Conservation (phyloP, 23 tunicate species). For the Halocynthia roretzi region DNA sequence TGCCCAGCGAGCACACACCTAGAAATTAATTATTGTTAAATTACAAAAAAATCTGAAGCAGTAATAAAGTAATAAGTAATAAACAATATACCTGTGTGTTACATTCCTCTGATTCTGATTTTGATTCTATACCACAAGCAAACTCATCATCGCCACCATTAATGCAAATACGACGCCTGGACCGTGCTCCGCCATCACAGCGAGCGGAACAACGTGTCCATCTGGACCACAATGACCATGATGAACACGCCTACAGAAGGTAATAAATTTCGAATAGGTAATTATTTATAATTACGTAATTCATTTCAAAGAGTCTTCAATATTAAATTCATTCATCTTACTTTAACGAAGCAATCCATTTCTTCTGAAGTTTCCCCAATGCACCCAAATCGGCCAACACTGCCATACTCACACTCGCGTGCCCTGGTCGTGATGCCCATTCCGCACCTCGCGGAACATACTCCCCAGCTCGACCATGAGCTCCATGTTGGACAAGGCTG, state of each 20-base stretch:
- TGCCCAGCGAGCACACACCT: slow-evolving; percentile 29
- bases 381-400: slow-evolving; percentile 14
- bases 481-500: slow-evolving; percentile 44
- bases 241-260: slow-evolving; percentile 11
- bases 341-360: slow-evolving; percentile 20
- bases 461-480: slow-evolving; percentile 51
- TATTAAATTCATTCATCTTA: not conserved
- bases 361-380: slow-evolving; percentile 6
- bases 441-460: slow-evolving; percentile 56
- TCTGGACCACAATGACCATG: slow-evolving; percentile 25
- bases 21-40: not conserved
- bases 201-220: slow-evolving; percentile 27
- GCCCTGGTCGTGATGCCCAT: slow-evolving; percentile 16
- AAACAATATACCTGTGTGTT: slow-evolving; percentile 18
- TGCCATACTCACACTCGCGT: slow-evolving; percentile 46
- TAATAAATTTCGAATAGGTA: not conserved
- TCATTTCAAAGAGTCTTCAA: not conserved
- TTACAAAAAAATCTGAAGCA: not conserved
- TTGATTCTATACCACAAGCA: slow-evolving; percentile 18
- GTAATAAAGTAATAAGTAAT: not conserved
- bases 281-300: not conserved
- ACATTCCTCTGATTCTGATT: slow-evolving; percentile 30
- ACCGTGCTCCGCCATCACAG: slow-evolving; percentile 15
- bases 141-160: slow-evolving; percentile 9
- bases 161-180: slow-evolving; percentile 9